Evolutionary conservation across 1,140 invertebrate species (phyloP), one percentile per base, ranked within the genome.

Genomic region (Drosophila arizonae): DNA sequence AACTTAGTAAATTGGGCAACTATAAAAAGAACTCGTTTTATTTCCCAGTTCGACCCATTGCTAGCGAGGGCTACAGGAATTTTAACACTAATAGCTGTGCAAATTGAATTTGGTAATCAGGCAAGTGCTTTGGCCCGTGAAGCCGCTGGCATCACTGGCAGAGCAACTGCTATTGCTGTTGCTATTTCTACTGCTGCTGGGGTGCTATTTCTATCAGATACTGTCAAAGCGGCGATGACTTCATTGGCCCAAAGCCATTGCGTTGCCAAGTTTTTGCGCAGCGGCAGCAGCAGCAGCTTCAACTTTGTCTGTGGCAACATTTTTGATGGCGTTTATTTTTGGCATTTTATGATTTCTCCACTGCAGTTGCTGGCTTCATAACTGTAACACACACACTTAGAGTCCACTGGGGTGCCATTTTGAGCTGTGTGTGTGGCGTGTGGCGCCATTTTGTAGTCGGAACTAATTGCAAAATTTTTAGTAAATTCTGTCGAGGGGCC

Each of bases 281-380:
- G 45, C 69, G 58, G 48, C 51, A 46, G 21, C 51, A 46, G 50
- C 72, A 39, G 45, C 51, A 46, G 50, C 72, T 73, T 81, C 69
- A 88, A 84, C 79, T 88, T 87, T 76, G 82, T 81, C 72, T 76
- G 70, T 62, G 84, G 84, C 68, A 65, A 89, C 84, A 84, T 70
- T 87, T 84, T 88, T 77, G 67, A 88, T 88, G 62, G 74, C 79
- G 75, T 88, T 88, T 80, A 78, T 88, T 79, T 88, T 88, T 80
- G 77, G 70, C 68, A 80, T 88, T 88, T 88, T 88, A 87, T 88
- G 79, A 76, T 71, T 64, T 41, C 57, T 51, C 58, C 6, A 66
- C 63, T 81, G 76, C 62, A 65, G 52, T 65, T 62, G n/a, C 30
- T 51, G 54, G 45, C 56, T 68, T 68, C 54, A 67, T 67, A 67